Percentiles rank a stretch among this genome's conserved stretches.
These are phyloP conservation scores for Boloria euphrosyne DNA, from an alignment of 2,888 invertebrate genomes.

Conservation along the genomic window DNA sequence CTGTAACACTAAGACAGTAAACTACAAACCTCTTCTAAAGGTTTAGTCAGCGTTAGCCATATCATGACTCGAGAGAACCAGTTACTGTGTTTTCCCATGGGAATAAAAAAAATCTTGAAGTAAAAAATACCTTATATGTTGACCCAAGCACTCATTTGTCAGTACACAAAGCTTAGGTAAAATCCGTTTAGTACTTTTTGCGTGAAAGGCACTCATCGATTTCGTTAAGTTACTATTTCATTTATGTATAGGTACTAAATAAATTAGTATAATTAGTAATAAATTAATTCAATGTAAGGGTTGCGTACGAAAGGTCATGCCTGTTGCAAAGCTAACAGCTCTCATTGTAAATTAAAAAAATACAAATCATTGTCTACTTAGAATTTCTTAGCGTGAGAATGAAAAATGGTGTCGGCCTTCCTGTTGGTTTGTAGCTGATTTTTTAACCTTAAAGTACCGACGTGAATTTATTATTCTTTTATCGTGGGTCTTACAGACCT, in stretches of 20 bases:
- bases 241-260: conserved; percentile 45
- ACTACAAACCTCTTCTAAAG: too few relatives aligned
- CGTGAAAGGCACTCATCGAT: too few relatives aligned
- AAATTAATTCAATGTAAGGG: conserved; percentile 48
- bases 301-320: conserved; percentile 43
- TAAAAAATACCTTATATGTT: too few relatives aligned
- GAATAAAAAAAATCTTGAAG: too few relatives aligned
- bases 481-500: not conserved
- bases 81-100: too few relatives aligned
- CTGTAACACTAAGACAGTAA: too few relatives aligned
- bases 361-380: conserved; percentile 39
- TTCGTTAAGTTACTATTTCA: conserved; percentile 34
- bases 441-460: not conserved
- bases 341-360: conserved; percentile 40
- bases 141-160: too few relatives aligned
- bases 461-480: conserved; percentile 6
- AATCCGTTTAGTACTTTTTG: too few relatives aligned
- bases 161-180: too few relatives aligned
- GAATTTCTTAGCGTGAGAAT: conserved; percentile 31
- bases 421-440: not conserved
- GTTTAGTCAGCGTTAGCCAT: too few relatives aligned
- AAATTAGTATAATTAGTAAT: conserved; percentile 45
- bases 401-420: conserved; percentile 12
- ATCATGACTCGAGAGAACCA: too few relatives aligned
- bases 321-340: conserved; percentile 41